A percentile compares a stretch with the other conserved stretches of the same genome.
Evolutionary conservation across 2,888 invertebrate species (phyloP).

Genomic region (Caenorhabditis sp.): DNA sequence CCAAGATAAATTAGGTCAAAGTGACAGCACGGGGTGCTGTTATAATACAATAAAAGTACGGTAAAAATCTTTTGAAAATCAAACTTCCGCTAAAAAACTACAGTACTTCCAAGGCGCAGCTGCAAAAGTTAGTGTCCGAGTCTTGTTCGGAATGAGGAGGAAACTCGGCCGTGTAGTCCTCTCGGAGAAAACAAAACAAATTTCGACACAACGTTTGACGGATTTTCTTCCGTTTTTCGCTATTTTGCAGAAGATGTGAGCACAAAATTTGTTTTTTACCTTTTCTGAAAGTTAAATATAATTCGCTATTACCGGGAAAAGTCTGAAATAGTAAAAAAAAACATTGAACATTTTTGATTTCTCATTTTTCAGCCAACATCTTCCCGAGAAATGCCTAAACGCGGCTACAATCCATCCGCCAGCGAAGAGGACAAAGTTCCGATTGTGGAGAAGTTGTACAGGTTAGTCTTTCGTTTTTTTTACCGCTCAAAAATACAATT

Average conservation of each 20-base stretch:
- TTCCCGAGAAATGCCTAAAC: conserved; percentile 64
- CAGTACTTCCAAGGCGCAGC: too few species aligned
- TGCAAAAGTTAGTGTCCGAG: conserved; percentile 4
- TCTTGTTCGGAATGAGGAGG: conserved; percentile 18
- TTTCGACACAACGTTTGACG: background rate
- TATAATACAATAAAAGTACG: too few species aligned
- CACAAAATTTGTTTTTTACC: background rate
- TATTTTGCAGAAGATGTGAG: background rate
- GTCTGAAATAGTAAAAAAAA: too few species aligned
- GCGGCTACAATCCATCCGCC: conserved; percentile 67
- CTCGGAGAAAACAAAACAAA: conserved; percentile 26
- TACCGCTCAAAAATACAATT: background rate
- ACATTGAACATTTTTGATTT: too few species aligned
- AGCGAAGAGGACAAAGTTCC: conserved; percentile 74
- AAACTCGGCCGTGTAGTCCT: conserved; percentile 49
- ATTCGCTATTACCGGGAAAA: too few species aligned
- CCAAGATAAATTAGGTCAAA: too few species aligned
- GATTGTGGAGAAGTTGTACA: conserved; percentile 81
- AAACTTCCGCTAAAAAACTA: background rate
- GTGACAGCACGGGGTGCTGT: too few species aligned
- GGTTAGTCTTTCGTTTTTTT: conserved; percentile 54
- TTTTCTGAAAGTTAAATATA: too few species aligned
- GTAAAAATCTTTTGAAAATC: too few species aligned
- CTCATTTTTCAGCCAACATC: background rate
- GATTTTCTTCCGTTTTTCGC: background rate